Percentiles rank a stretch among this genome's conserved stretches.
phyloP scores from a whole-genome alignment of 1,140 invertebrate genomes.

The Drosophila nasuta region DNA sequence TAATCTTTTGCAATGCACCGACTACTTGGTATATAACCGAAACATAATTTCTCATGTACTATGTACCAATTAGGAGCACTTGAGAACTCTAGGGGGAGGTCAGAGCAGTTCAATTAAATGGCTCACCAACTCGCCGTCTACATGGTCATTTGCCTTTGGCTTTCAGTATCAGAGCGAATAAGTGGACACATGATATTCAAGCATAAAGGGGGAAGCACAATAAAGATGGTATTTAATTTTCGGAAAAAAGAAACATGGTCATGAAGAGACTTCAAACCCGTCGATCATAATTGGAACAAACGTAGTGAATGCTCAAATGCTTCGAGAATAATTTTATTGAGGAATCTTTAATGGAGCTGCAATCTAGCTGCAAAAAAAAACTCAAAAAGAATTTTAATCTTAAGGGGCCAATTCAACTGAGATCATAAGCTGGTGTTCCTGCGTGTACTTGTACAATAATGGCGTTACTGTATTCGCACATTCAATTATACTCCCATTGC shows the following conservation, averaged over 20 bases:
- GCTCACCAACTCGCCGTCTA: conserved; percentile 37
- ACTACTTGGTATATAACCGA: neutral
- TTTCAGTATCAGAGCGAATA: conserved; percentile 14
- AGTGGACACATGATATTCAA: neutral
- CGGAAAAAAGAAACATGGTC: conserved; percentile 32
- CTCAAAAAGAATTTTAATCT: conserved; percentile 6
- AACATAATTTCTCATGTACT: neutral
- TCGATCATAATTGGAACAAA: conserved; percentile 28
- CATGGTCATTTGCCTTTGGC: conserved; percentile 34
- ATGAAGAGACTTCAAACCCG: conserved; percentile 4
- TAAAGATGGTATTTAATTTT: conserved; percentile 5
- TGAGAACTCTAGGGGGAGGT: conserved; percentile 61
- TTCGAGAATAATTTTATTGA: too few relatives aligned
- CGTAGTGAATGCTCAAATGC: too few relatives aligned
- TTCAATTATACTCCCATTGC: conserved; percentile 1
- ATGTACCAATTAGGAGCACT: conserved; percentile 61
- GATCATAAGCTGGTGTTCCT: too few relatives aligned
- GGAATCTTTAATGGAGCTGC: too few relatives aligned
- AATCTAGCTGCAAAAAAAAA: too few relatives aligned
- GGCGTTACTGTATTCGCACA: conserved; percentile 34
- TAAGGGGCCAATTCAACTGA: conserved; percentile 11
- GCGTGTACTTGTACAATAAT: conserved; percentile 7
- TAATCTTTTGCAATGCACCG: neutral
- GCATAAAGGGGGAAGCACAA: neutral
- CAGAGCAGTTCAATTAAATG: conserved; percentile 74